phyloP scores from a whole-genome alignment of 1,140 invertebrate species.

The Thaumatotibia leucotreta region DNA sequence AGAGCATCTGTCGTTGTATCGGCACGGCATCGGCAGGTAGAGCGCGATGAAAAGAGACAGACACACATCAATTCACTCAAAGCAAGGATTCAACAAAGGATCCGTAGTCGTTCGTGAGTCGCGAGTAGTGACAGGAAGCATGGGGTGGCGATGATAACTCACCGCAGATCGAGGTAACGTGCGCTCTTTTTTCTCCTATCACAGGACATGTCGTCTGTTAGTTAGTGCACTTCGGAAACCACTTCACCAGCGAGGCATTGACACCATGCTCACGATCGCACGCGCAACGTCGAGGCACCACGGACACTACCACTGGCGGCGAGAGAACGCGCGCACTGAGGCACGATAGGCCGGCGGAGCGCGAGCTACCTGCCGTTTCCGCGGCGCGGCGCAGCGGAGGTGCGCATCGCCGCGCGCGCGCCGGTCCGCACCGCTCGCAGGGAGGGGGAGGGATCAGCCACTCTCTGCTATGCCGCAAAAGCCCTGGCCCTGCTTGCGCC shows the following conservation, averaged over 20 bases:
- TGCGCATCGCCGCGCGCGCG: conserved; percentile 68
- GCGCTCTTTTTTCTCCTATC: conserved; percentile 68
- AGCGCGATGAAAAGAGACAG: conserved; percentile 63
- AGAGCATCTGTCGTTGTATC: conserved; percentile 44
- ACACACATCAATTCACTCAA: conserved; percentile 53
- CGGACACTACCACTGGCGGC: conserved; percentile 68
- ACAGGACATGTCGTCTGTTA: conserved; percentile 67
- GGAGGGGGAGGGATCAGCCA: conserved; percentile 28
- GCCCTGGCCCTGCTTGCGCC: conserved; percentile 15
- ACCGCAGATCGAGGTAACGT: conserved; percentile 72
- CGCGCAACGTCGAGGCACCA: conserved; percentile 58
- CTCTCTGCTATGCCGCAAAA: conserved; percentile 15
- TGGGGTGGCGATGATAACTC: conserved; percentile 53
- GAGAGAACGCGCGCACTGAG: conserved; percentile 71
- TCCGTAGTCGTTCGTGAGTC: conserved; percentile 31
- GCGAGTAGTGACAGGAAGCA: conserved; percentile 45
- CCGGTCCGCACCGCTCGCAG: conserved; percentile 49
- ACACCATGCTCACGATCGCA: conserved; percentile 55
- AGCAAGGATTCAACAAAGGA: conserved; percentile 68
- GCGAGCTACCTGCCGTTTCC: conserved; percentile 60
- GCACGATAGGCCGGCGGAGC: conserved; percentile 36
- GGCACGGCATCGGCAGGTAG: conserved; percentile 40
- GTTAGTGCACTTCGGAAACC: conserved; percentile 47
- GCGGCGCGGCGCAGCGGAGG: conserved; percentile 65
- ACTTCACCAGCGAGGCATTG: conserved; percentile 55